phyloP scores from a whole-genome alignment of 2,888 invertebrate genomes.

The Apotomis turbidana region DNA sequence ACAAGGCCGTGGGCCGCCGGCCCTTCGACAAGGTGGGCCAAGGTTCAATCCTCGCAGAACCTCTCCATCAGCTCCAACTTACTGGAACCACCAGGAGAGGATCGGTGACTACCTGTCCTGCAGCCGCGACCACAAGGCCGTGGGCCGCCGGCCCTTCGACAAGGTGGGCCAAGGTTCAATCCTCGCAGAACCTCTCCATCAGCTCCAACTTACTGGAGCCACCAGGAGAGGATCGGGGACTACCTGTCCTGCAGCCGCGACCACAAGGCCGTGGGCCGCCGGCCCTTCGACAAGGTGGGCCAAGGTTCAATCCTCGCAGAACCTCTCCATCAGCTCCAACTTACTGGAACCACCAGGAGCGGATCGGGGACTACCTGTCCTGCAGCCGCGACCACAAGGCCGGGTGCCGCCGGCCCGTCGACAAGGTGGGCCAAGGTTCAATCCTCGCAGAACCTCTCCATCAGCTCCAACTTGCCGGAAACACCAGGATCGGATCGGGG shows the following conservation, averaged over 20 bases:
- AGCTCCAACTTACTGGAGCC: slow-evolving; percentile 99
- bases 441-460: too few species aligned
- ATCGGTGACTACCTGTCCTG: slow-evolving; percentile 96
- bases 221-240: slow-evolving; percentile 96
- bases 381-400: too few species aligned
- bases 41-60: too few species aligned
- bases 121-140: slow-evolving; percentile 97
- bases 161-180: slow-evolving; percentile 85
- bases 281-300: slow-evolving; percentile 94
- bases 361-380: too few species aligned
- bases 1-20: slow-evolving; percentile 97
- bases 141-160: slow-evolving; percentile 97
- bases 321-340: slow-evolving; percentile 93
- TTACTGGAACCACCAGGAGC: too few species aligned
- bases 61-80: slow-evolving; percentile 97
- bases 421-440: too few species aligned
- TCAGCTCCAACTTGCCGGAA: too few species aligned
- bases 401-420: too few species aligned
- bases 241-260: slow-evolving; percentile 95
- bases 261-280: slow-evolving; percentile 97
- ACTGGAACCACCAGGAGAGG: slow-evolving; percentile 97
- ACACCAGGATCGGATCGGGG: too few species aligned
- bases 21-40: slow-evolving; percentile 93
- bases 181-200: too few species aligned
- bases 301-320: too few species aligned